phyloP scores from a whole-genome alignment of 2,888 invertebrate genomes.

The Desoria tigrina region DNA sequence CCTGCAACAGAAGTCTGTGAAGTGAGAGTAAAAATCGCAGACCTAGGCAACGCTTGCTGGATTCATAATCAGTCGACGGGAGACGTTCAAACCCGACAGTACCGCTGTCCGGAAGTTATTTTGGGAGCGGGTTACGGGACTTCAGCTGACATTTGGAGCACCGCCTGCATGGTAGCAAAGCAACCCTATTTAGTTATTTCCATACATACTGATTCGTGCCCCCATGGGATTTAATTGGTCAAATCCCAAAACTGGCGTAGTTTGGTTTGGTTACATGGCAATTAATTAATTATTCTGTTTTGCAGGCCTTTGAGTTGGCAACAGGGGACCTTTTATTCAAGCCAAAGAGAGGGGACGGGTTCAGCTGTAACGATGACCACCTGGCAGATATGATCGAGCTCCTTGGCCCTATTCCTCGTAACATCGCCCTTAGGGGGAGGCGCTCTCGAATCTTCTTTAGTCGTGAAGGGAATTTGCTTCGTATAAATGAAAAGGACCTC shows the following conservation, averaged over 20 bases:
- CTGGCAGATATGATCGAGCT: constrained; percentile 98
- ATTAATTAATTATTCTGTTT: no score
- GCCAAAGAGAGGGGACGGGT: constrained; percentile 96
- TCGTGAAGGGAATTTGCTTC: constrained; percentile 69
- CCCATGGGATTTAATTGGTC: no score
- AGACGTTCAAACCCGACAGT: constrained; percentile 98
- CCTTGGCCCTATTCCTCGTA: constrained; percentile 90
- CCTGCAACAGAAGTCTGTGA: constrained; percentile 86
- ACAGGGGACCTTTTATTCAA: constrained; percentile 99
- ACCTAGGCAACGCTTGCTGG: constrained; percentile 99
- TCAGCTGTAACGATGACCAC: constrained; percentile 97
- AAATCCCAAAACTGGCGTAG: no score
- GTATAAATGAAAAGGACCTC: constrained; percentile 69
- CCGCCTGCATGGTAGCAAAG: constrained; percentile 99
- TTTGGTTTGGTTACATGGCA: no score
- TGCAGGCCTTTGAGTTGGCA: constrained; percentile 90
- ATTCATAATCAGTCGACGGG: constrained; percentile 96
- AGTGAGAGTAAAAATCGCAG: constrained; percentile 94
- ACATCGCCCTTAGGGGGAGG: constrained; percentile 88
- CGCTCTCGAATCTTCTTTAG: constrained; percentile 94
- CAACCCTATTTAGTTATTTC: no score
- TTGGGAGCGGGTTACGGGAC: constrained; percentile 95
- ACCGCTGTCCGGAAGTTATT: constrained; percentile 93
- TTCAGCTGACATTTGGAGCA: constrained; percentile 99
- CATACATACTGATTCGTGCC: no score